Conservation (phyloP, 2,888 invertebrate genomes). For the Lottia gigantea region DNA sequence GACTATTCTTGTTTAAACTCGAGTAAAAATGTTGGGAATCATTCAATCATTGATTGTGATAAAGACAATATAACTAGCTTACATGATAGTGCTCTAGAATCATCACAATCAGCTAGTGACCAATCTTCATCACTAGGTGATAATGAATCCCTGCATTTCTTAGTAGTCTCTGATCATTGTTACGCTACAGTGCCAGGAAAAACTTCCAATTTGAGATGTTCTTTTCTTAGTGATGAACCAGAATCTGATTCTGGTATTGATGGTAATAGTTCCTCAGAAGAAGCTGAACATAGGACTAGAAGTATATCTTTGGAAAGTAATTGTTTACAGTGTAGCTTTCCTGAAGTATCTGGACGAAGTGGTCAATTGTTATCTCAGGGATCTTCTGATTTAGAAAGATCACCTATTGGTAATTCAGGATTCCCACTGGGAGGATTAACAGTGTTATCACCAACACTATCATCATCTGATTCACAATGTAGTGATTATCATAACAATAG, state of each 20-base stretch:
- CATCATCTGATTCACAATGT: slow-evolving; percentile 2
- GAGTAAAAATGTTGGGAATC: not conserved
- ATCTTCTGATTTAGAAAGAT: not conserved
- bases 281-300: slow-evolving; percentile 33
- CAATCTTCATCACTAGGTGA: not conserved
- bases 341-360: slow-evolving; percentile 16
- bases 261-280: slow-evolving; percentile 31
- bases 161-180: slow-evolving; percentile 24
- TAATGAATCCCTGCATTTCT: not conserved
- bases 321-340: slow-evolving; percentile 32
- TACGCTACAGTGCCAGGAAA: slow-evolving; percentile 22
- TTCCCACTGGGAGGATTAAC: not conserved
- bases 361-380: slow-evolving; percentile 4
- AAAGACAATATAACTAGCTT: not conserved
- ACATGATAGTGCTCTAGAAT: not conserved
- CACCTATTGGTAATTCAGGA: slow-evolving; percentile 7
- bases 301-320: slow-evolving; percentile 36
- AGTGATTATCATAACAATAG: not conserved
- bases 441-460: not conserved
- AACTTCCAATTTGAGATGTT: not conserved
- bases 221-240: slow-evolving; percentile 19
- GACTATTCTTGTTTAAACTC: not conserved
- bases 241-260: slow-evolving; percentile 30
- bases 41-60: not conserved
- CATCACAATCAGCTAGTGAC: not conserved